Percentiles rank a stretch among this genome's conserved stretches.
phyloP scores from a whole-genome alignment of 2,113 vertebrate species.

The Sinocyclocheilus grahami region DNA sequence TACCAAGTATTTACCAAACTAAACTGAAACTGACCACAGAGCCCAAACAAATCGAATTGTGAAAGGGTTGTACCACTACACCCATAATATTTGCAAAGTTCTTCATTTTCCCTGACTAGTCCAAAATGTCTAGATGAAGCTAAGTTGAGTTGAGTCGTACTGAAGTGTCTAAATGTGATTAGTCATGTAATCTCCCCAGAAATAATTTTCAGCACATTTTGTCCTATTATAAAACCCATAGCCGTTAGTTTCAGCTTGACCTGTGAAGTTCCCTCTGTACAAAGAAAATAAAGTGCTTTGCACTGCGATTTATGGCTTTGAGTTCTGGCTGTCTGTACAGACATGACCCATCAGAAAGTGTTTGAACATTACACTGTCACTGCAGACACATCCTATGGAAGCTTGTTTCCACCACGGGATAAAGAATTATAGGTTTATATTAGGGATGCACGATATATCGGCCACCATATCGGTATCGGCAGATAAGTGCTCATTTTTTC shows the following conservation, averaged over 20 bases:
- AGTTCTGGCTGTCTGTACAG: conserved; percentile 23
- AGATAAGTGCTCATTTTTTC: too few relatives aligned
- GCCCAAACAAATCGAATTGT: not conserved
- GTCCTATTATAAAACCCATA: not conserved
- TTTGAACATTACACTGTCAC: conserved; percentile 3
- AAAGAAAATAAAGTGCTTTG: conserved; percentile 36
- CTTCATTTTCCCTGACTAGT: not conserved
- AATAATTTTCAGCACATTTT: not conserved
- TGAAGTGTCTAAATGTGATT: not conserved
- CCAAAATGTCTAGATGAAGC: not conserved
- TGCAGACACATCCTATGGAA: not conserved
- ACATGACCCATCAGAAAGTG: conserved; percentile 52
- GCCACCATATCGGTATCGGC: too few relatives aligned
- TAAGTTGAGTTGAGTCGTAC: not conserved
- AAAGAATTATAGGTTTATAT: not conserved
- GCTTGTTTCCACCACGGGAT: not conserved
- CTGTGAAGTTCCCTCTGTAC: conserved; percentile 23
- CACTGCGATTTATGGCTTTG: conserved; percentile 22
- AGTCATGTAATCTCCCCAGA: not conserved
- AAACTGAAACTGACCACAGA: not conserved
- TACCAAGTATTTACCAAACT: not conserved
- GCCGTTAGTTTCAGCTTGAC: not conserved
- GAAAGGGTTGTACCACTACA: not conserved
- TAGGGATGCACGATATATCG: too few relatives aligned
- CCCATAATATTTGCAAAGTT: not conserved